Conservation (phyloP, 2,113 vertebrate species). For the Odocoileus virginianus region DNA sequence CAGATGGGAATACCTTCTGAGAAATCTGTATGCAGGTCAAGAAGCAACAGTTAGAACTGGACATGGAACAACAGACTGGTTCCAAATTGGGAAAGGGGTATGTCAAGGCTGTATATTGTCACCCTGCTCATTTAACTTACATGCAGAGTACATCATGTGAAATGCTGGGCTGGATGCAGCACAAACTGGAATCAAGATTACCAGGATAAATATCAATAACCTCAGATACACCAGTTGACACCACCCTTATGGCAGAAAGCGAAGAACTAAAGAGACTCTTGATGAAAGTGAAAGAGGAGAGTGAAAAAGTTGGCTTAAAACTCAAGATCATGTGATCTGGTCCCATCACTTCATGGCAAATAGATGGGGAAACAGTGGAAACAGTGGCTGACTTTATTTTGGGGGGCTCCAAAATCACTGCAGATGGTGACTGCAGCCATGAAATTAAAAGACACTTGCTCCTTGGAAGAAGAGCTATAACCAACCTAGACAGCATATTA, state of each 20-base stretch:
- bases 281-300: not conserved
- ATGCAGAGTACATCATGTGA: not conserved
- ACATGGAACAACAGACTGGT: not conserved
- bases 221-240: not conserved
- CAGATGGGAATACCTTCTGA: not conserved
- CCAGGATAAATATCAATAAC: not conserved
- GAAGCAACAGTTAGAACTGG: not conserved
- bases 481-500: not conserved
- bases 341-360: not conserved
- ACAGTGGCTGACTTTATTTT: not conserved
- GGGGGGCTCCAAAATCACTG: not conserved
- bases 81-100: not conserved
- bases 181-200: not conserved
- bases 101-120: not conserved
- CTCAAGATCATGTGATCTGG: not conserved
- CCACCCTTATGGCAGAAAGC: not conserved
- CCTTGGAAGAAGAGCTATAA: not conserved
- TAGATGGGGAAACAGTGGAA: not conserved
- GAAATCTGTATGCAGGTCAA: not conserved
- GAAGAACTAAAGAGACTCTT: not conserved
- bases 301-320: not conserved
- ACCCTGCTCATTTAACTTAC: not conserved
- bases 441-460: not conserved
- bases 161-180: not conserved
- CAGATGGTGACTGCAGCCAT: not conserved